Evolutionary conservation across 2,797 vertebrate genomes (phyloP), one percentile per base, ranked within the genome.

Genomic region (Enteromius paludinosus): DNA sequence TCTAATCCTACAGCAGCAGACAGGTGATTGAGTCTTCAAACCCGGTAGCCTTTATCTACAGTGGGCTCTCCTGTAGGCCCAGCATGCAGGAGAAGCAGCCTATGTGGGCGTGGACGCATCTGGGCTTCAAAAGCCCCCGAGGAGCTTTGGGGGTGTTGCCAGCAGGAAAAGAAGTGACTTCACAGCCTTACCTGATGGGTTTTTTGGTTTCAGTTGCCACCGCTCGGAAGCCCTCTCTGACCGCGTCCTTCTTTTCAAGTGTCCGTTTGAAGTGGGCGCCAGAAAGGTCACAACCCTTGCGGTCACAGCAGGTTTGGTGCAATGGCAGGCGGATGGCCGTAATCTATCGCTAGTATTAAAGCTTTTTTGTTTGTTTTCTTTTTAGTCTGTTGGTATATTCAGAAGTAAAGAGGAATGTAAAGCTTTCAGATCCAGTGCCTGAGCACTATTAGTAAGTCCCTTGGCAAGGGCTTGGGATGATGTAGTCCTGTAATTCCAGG

Each of bases 181-280:
- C 92, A 94, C 88, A 93, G 92, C 89, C 94, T 95, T 95, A 95
- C 95, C 95, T 95, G 94, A 94, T 93, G 90, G 92, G 91, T 89
- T 91, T 92, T 95, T 92, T 89, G 93, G 92, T 94, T 91, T 87
- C 89, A 85, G 92, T 90, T 87, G 88, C 90, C 90, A 86, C 89
- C 87, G 86, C 92, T 86, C 89, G 78, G 92, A 93, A 89, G 91
- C 91, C 89, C 85, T 92, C 92, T 93, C 92, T 87, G 88, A 92
- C 90, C 79, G 91, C 0, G 91, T 90, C 89, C 76, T 89, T 77
- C 92, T 92, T 93, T 95, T 94, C 90, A 94, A 95, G 93, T 92
- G 92, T 91, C 87, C 82, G 90, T 94, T 95, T 95, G 94, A 95
- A 93, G 93, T 89, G 86, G 86, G 90, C 85, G 88, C 89, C 86